Evolutionary conservation across 2,888 invertebrate genomes (phyloP).

Genomic region (Tenthredo distinguenda): DNA sequence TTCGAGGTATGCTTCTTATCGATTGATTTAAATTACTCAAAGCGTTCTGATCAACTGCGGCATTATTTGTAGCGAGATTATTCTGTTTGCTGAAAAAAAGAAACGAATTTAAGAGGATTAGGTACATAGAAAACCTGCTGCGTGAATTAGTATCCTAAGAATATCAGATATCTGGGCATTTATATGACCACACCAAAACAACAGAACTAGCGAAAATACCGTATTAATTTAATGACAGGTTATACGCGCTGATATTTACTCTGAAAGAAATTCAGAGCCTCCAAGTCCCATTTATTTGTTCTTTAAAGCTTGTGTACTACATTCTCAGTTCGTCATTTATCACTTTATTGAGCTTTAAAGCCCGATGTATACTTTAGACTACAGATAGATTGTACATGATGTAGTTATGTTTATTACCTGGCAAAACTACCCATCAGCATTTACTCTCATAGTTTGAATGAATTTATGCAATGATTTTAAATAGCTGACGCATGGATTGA

Average conservation of each 20-base stretch:
- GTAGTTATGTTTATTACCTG: background rate
- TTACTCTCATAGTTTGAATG: background rate
- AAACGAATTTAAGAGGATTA: background rate
- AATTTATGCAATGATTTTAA: background rate
- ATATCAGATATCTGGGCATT: background rate
- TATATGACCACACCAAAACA: background rate
- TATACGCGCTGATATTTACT: background rate
- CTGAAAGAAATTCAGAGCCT: background rate
- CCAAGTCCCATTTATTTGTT: too few relatives aligned
- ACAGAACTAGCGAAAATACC: background rate
- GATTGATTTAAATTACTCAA: conserved; percentile 74
- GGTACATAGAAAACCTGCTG: background rate
- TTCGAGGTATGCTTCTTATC: conserved; percentile 83
- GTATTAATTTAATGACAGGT: background rate
- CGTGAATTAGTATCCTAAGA: background rate
- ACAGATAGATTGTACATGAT: background rate
- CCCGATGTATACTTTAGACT: background rate
- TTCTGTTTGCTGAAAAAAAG: conserved; percentile 65
- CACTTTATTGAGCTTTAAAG: background rate
- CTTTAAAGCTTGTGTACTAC: background rate
- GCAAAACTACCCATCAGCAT: background rate
- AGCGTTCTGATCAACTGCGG: conserved; percentile 67
- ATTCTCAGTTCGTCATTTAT: background rate
- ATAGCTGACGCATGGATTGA: background rate
- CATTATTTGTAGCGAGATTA: conserved; percentile 65